These are phyloP conservation scores for Boloria selene DNA, from an alignment of 2,888 invertebrate species.

Conservation along the genomic window DNA sequence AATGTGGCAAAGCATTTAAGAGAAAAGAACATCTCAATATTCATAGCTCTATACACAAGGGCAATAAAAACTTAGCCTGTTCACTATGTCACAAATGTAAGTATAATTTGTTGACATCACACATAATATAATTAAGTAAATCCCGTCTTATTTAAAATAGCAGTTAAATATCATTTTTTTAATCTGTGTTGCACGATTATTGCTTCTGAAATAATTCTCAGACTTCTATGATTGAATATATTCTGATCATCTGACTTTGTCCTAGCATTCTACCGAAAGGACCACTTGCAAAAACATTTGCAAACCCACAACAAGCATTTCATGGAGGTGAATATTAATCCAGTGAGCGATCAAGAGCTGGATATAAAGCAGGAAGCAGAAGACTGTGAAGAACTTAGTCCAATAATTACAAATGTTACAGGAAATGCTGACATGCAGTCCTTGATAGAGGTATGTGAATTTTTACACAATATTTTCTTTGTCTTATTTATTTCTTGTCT, in stretches of 20 bases:
- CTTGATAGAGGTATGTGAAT: conserved; percentile 49
- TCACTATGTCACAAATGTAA: conserved; percentile 86
- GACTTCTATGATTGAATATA: too few species aligned
- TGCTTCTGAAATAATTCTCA: too few species aligned
- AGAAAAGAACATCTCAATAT: conserved; percentile 91
- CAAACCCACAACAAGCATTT: conserved; percentile 85
- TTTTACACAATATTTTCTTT: too few species aligned
- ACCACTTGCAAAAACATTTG: conserved; percentile 90
- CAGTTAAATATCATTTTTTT: too few species aligned
- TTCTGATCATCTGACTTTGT: neutral
- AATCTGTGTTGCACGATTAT: too few species aligned
- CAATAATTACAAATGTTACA: conserved; percentile 42
- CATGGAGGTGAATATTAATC: conserved; percentile 51
- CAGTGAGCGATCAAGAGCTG: conserved; percentile 49
- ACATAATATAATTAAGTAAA: neutral
- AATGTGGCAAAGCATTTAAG: conserved; percentile 90
- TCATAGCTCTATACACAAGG: conserved; percentile 90
- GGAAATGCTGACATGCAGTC: conserved; percentile 45
- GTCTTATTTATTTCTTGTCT: too few species aligned
- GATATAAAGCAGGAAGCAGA: conserved; percentile 56
- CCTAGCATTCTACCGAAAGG: conserved; percentile 87
- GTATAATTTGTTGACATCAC: conserved; percentile 36
- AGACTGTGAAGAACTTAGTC: conserved; percentile 48
- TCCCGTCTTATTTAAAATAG: too few species aligned
- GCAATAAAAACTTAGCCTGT: conserved; percentile 89